These are phyloP conservation scores for Aurelia sp. DNA, from an alignment of 30 jellyfish, hydroid and myxozoan species.

Conservation along the genomic window DNA sequence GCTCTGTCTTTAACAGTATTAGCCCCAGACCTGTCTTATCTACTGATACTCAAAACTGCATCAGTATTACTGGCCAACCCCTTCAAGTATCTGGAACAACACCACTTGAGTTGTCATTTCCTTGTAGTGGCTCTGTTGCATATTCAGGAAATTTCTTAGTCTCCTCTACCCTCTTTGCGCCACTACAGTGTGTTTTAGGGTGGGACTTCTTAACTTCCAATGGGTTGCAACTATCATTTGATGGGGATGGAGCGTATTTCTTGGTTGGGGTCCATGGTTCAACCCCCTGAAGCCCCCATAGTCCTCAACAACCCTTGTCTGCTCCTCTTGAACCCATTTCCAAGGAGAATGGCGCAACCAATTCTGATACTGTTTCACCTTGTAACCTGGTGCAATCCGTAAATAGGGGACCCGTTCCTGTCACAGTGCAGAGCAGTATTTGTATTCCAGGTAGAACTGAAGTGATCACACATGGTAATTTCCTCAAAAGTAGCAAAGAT, in stretches of 20 bases:
- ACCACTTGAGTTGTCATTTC: constrained; percentile 16
- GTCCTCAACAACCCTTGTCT: constrained; percentile 2
- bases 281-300: constrained; percentile 12
- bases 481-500: constrained; percentile 36
- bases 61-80: constrained; percentile 57
- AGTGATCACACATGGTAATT: constrained; percentile 3
- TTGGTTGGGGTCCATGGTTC: neutral
- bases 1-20: constrained; percentile 15
- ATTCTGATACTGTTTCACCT: neutral
- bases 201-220: constrained; percentile 43
- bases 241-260: constrained; percentile 1
- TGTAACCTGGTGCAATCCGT: constrained; percentile 33
- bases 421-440: neutral
- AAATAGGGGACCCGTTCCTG: constrained; percentile 26
- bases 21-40: constrained; percentile 11
- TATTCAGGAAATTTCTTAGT: constrained; percentile 18
- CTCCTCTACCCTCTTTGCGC: constrained; percentile 5
- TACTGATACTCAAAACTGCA: neutral
- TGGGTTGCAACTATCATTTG: constrained; percentile 7
- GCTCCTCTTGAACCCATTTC: neutral
- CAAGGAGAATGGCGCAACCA: neutral
- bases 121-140: constrained; percentile 11
- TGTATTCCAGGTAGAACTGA: constrained; percentile 51
- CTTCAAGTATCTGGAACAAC: constrained; percentile 21
- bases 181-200: constrained; percentile 48